phyloP scores from a whole-genome alignment of 2,113 vertebrate genomes.

The Sapajus apella region DNA sequence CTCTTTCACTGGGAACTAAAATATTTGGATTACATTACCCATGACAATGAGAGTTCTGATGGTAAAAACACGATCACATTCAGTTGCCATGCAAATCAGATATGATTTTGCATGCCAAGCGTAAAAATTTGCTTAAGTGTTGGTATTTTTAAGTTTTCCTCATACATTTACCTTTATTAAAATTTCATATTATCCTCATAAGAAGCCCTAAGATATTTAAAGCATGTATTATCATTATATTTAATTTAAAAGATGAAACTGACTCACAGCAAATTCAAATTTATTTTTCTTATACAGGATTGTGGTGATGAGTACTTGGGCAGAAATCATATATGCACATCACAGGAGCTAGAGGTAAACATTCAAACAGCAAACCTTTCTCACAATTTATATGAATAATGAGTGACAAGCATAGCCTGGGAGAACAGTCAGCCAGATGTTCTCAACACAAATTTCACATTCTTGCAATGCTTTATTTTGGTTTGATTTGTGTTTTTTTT shows the following conservation, averaged over 20 bases:
- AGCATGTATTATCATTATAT: neutral
- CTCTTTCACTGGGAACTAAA: constrained; percentile 60
- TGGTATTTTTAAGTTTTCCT: neutral
- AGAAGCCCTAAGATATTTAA: neutral
- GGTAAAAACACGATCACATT: constrained; percentile 42
- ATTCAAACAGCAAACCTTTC: neutral
- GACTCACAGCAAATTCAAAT: neutral
- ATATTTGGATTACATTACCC: constrained; percentile 66
- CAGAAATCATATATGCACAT: neutral
- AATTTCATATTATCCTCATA: neutral
- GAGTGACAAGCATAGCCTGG: neutral
- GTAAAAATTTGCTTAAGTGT: neutral
- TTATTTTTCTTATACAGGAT: neutral
- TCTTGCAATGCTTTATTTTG: neutral
- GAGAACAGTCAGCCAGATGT: neutral
- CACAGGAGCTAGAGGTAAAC: neutral
- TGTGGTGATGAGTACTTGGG: neutral
- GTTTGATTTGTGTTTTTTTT: neutral
- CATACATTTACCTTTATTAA: neutral
- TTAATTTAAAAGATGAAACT: neutral
- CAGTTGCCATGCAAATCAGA: neutral
- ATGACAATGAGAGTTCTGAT: constrained; percentile 52
- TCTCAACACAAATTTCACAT: neutral
- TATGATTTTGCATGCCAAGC: neutral
- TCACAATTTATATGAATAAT: neutral